Base-by-base conservation (phyloP, 2,797 vertebrate genomes). In the Parauchenoglanis punctatus region DNA sequence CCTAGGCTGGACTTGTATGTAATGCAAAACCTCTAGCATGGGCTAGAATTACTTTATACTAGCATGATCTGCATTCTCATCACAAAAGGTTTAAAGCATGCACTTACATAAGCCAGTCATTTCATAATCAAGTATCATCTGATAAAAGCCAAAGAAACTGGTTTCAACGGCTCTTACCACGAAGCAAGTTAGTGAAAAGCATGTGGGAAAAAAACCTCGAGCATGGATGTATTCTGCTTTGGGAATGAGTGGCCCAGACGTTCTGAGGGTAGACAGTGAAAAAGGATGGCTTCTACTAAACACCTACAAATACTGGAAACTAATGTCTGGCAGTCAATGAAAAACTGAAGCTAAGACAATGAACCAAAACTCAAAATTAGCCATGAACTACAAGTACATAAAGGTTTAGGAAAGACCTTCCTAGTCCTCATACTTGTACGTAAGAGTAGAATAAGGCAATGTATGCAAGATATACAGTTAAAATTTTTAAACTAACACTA, bases 1-100 rank as follows among this genome's bases (percentile, higher is more conserved):
- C 35, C 12, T 7, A 23, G 78, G 56, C 28, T 61, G 35, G 20
- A 11, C 8, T 7, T 13, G 73, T 31, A 78, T 31, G 17, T 13
- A n/a, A 76, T 46, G 25, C 28, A 80, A 58, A 80, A 31, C n/a
- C 18, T 80, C 7, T 2, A 35, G 18, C 28, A 78, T 2, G 23
- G 12, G 44, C 58, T 81, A 7, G 59, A 46, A 7, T 63, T 28
- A 63, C 25, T 49, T 81, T 2, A 61, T 4, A n/a, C 13, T 18
- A 8, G 11, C 7, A 11, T 81, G 40, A 80, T 18, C 7, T 40
- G 7, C 31, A 70, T 2, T 49, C 49, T 49, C 49, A 7, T 10
- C 49, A 61, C 20, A 81, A 81, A 81, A 8, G 40, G n/a, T 52
- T 2, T 82, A 52, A 81, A 82, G 17, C 44, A 65, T 82, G 80